A percentile compares a stretch with the other conserved stretches of the same genome.
Evolutionary conservation across 2,797 vertebrate genomes (phyloP).

Genomic region (Crax fasciolata): DNA sequence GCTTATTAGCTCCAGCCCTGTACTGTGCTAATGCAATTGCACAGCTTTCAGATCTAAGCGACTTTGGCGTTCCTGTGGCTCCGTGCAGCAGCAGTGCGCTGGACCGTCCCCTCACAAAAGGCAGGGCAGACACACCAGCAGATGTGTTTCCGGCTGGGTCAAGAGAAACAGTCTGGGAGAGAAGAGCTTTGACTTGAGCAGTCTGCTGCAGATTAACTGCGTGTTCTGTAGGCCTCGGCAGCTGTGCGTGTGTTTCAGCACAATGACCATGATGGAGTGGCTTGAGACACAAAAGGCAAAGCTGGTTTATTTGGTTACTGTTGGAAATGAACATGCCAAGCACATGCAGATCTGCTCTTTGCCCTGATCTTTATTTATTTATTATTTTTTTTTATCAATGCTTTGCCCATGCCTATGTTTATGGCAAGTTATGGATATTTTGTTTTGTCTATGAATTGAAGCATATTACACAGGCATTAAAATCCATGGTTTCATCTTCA

Average conservation of each 20-base stretch:
- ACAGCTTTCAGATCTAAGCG: background rate
- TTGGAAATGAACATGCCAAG: background rate
- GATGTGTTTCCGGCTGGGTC: too few species aligned
- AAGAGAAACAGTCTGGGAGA: background rate
- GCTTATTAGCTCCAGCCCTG: background rate
- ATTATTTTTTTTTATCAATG: rapidly evolving
- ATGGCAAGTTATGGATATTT: background rate
- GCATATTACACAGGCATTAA: background rate
- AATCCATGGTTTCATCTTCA: background rate
- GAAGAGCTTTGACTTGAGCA: background rate
- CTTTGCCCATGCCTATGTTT: background rate
- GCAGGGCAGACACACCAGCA: background rate
- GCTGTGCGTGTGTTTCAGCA: background rate
- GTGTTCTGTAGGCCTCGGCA: background rate
- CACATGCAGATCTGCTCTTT: background rate
- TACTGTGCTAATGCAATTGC: background rate
- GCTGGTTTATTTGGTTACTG: background rate
- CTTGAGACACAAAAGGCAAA: background rate
- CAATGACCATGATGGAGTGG: background rate
- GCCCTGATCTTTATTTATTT: background rate
- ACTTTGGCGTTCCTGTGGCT: background rate
- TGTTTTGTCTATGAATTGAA: background rate
- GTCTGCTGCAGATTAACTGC: background rate
- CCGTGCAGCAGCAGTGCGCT: rapidly evolving
- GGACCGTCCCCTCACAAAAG: background rate